Base-by-base conservation (phyloP, 2,113 vertebrate genomes). In the Vanacampus margaritifer region DNA sequence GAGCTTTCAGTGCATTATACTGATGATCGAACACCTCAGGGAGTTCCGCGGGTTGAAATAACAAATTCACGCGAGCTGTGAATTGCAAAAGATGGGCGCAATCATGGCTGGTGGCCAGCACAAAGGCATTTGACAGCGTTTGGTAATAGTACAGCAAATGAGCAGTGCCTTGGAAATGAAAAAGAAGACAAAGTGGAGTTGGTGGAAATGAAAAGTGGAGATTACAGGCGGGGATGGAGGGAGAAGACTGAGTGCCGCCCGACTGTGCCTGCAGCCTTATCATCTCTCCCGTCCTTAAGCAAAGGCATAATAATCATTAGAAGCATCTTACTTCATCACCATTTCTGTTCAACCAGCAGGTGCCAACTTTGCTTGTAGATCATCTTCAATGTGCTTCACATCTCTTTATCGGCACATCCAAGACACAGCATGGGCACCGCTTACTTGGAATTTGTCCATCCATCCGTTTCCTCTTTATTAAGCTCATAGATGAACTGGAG, bases 321-420 rank as follows among this genome's bases (percentile, higher is more conserved):
- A 41, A 12, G 39, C 39, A 82, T 79, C 41, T 77, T 78, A 84
- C 88, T 85, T 85, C 89, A 87, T 86, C 45, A 46, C 45, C 6
- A 21, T 87, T 84, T 89, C 73, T 75, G 69, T 82, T 80, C 71
- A 72, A 56, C 76, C 75, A 67, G 67, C 79, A 85, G 73, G 74
- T 73, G 68, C 74, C 53, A 54, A 77, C 82, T 78, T 84, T 79
- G 79, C 79, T 81, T 72, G 54, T 69, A 84, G 79, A 87, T 84
- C 78, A 81, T 68, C 72, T 88, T 90, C 89, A 91, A 91, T 88
- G 88, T 16, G 83, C 81, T 79, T 39, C 65, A 79, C 80, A 77
- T 81, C 61, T 2, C 75, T 84, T 80, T 84, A 90, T 91, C 87
- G 86, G 89, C 8, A 7, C 37, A 39, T 88, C 84, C 0, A n/a